Percentiles rank a stretch among this genome's conserved stretches.
Evolutionary conservation across 2,797 vertebrate genomes (phyloP).

Genomic region (Acrossocheilus wenchowensis): DNA sequence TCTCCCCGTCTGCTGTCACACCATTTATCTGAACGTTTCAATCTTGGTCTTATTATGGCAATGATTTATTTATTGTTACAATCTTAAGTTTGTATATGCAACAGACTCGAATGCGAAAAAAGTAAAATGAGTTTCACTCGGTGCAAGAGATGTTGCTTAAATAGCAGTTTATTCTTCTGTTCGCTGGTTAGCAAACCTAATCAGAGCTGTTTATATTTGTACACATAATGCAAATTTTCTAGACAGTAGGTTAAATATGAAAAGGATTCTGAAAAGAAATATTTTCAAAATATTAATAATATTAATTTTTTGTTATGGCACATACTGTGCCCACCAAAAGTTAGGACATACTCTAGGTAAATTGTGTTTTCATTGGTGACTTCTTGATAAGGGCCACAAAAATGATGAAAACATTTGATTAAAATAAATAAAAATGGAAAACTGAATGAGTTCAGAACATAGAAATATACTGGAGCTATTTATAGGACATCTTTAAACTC

Average conservation of each 20-base stretch:
- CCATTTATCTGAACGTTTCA: conserved; percentile 36
- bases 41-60: conserved; percentile 19
- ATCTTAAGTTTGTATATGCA: conserved; percentile 16
- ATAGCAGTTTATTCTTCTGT: not conserved
- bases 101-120: not conserved
- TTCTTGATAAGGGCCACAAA: not conserved
- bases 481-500: too few relatives aligned
- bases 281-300: too few relatives aligned
- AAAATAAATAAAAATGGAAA: not conserved
- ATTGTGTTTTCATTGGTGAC: not conserved
- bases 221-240: not conserved
- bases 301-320: not conserved
- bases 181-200: not conserved
- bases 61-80: conserved; percentile 37
- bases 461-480: not conserved
- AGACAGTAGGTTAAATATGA: not conserved
- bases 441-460: too few relatives aligned
- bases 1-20: conserved; percentile 9
- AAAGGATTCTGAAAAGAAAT: not conserved
- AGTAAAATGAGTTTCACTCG: not conserved
- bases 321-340: not conserved
- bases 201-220: not conserved
- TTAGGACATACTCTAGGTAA: not conserved
- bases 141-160: not conserved
- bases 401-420: not conserved